Conservation (phyloP, 2,113 vertebrate genomes). For the Pteruthius melanotis region DNA sequence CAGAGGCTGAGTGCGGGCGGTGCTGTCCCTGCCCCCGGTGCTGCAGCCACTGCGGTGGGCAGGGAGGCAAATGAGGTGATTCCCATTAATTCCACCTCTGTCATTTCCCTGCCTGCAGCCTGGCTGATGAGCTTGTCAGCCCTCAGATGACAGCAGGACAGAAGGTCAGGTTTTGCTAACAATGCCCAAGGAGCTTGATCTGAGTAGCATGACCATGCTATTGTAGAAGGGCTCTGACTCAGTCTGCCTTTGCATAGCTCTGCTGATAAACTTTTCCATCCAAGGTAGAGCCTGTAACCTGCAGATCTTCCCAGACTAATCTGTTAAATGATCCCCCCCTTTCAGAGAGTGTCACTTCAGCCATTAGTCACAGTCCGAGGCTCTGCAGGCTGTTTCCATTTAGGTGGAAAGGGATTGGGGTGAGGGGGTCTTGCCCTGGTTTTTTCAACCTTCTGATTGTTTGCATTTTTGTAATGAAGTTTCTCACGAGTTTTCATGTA, state of each 20-base stretch:
- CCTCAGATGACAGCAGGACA: neutral
- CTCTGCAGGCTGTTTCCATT: neutral
- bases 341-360: neutral
- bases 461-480: too few relatives aligned
- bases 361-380: neutral
- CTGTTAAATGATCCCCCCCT: neutral
- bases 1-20: neutral
- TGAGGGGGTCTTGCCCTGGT: too few relatives aligned
- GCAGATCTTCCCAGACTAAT: neutral
- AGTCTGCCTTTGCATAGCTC: neutral
- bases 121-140: neutral
- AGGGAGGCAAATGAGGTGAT: neutral
- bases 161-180: neutral
- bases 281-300: neutral
- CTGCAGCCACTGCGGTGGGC: neutral
- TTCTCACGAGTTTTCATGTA: too few relatives aligned
- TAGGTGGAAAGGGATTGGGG: neutral
- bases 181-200: neutral
- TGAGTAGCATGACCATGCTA: neutral
- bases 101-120: neutral
- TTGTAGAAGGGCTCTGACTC: neutral
- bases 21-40: neutral
- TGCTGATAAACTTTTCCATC: neutral
- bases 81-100: neutral
- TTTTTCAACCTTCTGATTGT: too few relatives aligned